A percentile compares a stretch with the other conserved stretches of the same genome.
Conservation (phyloP, 1,140 invertebrate genomes). For the Sinonovacula constricta region DNA sequence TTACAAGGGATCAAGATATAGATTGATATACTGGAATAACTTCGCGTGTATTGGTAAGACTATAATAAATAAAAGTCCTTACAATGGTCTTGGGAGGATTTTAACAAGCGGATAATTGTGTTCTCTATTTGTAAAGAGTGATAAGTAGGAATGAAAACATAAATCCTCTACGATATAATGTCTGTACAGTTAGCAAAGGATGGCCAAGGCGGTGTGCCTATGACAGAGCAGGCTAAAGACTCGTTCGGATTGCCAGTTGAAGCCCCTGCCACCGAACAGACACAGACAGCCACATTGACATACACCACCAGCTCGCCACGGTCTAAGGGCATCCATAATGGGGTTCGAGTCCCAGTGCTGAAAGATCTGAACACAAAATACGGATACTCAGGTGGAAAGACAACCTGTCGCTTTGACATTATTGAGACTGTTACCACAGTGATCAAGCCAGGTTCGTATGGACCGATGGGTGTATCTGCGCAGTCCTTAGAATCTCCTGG, state of each 20-base stretch:
- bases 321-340: not conserved
- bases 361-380: slow-evolving; percentile 26
- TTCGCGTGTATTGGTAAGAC: no score
- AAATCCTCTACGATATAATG: no score
- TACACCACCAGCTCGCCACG: not conserved
- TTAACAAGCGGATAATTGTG: no score
- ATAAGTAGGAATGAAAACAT: no score
- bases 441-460: slow-evolving; percentile 28
- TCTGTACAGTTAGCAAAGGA: slow-evolving; percentile 17
- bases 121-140: no score
- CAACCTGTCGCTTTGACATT: slow-evolving; percentile 37
- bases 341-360: slow-evolving; percentile 27
- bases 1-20: no score
- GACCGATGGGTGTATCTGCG: not conserved
- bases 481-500: not conserved
- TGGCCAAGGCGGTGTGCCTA: not conserved
- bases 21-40: no score
- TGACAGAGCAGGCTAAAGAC: slow-evolving; percentile 6
- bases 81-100: no score
- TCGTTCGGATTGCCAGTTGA: slow-evolving; percentile 36
- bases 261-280: not conserved
- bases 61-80: no score
- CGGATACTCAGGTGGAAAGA: not conserved
- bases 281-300: not conserved
- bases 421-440: slow-evolving; percentile 39